Conservation (phyloP, 2,888 invertebrate genomes). For the Pandemis cinnamomeana region DNA sequence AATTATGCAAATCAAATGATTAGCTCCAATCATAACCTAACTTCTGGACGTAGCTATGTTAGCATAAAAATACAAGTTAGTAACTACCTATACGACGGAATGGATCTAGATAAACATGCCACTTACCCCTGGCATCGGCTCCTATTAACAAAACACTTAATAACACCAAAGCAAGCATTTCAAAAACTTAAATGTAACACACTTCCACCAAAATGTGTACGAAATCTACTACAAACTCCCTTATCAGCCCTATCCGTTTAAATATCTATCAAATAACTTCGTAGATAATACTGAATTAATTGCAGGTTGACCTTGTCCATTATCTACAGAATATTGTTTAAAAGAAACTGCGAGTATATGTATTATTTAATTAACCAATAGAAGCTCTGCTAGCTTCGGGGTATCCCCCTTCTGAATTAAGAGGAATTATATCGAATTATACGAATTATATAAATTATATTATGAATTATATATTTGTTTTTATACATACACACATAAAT, state of each 20-base stretch:
- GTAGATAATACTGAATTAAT: conserved; percentile 21
- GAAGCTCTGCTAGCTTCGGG: not conserved
- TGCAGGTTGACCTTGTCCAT: conserved; percentile 3
- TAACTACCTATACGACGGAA: too few species aligned
- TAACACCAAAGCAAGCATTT: conserved; percentile 34
- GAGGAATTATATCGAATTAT: too few species aligned
- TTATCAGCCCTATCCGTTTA: conserved; percentile 21
- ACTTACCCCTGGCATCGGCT: conserved; percentile 31
- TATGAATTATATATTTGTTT: too few species aligned
- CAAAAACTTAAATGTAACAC: not conserved
- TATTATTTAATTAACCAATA: not conserved
- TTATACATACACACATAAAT: too few species aligned
- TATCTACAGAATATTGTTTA: conserved; percentile 2
- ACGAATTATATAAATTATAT: too few species aligned
- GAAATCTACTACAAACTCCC: not conserved
- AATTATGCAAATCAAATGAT: not conserved
- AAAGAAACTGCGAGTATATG: not conserved
- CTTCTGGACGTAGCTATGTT: not conserved
- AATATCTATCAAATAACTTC: conserved; percentile 17
- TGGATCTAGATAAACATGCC: not conserved
- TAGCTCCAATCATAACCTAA: not conserved
- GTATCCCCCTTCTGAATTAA: not conserved
- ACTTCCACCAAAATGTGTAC: conserved; percentile 4
- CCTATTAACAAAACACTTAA: conserved; percentile 22
- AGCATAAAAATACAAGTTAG: not conserved